phyloP scores from a whole-genome alignment of 2,888 invertebrate species.

The Nomada flava region DNA sequence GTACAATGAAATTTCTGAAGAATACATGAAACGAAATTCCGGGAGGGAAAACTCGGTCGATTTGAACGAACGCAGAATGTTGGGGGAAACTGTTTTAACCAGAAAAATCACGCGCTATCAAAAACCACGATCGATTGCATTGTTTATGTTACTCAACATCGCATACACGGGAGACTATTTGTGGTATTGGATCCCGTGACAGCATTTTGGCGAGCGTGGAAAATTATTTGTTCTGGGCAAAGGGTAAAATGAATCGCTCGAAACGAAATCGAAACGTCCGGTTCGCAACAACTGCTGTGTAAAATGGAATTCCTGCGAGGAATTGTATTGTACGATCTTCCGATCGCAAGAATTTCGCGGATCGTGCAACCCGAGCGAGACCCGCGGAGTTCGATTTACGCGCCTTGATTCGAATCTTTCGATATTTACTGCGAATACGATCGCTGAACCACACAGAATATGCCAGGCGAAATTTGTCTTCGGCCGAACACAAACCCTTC shows the following conservation, averaged over 20 bases:
- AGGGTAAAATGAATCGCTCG: constrained; percentile 40
- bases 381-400: constrained; percentile 40
- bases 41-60: too few relatives aligned
- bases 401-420: constrained; percentile 17
- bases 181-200: constrained; percentile 31
- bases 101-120: constrained; percentile 7
- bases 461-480: constrained; percentile 13
- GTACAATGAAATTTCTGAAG: too few relatives aligned
- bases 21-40: not conserved
- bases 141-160: not conserved
- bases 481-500: not conserved
- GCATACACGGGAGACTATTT: constrained; percentile 15
- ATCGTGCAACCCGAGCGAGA: constrained; percentile 9
- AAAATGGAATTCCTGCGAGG: constrained; percentile 54
- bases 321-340: constrained; percentile 38
- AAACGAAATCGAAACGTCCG: constrained; percentile 46
- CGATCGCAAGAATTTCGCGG: constrained; percentile 27
- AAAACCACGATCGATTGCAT: not conserved
- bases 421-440: constrained; percentile 30
- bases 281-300: constrained; percentile 22
- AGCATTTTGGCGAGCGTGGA: constrained; percentile 26
- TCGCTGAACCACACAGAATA: constrained; percentile 3
- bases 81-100: not conserved
- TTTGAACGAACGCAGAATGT: not conserved
- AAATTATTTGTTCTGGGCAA: constrained; percentile 45